Base-by-base conservation (phyloP, 2,113 vertebrate species). In the Oriolus oriolus region DNA sequence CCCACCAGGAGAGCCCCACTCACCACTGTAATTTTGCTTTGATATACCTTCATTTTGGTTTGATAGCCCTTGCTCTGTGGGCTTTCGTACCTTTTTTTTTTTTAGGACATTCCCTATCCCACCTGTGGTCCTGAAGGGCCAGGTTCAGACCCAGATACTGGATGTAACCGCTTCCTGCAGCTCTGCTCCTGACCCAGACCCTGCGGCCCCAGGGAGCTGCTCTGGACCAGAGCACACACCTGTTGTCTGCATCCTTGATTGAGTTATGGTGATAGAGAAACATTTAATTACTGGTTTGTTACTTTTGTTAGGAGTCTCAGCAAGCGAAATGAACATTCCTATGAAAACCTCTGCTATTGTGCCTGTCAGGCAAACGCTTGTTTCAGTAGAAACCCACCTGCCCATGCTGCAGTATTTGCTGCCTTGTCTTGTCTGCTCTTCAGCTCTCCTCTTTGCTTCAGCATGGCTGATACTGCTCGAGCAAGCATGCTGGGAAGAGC, bases 121-220 rank as follows among this genome's bases (percentile, higher is more conserved):
- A 3, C 2, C 26, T 19, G 9, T 47, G 57, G 10, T 57, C 6
- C 31, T 37, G 52, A 21, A 44, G 56, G n/a, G 27, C 35, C 35
- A 17, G 47, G 37, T 13, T 16, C 28, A 65, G 60, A 3, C 18
- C 1, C 31, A 30, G 69, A 9, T 0, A 3, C 9, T 30, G 11
- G 44, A 44, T 1, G 1, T 28, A 1, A 3, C 5, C 70, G 50
- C 75, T 57, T 30, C 27, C 41, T 28, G 18, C 78, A 80, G 61
- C 30, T 56, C 52, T 42, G 33, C 41, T 44, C n/a, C 78, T 33
- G 53, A 26, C 3, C 3, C 0, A 11, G 33, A 41, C 42, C n/a
- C 31, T 13, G 39, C 1, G 0, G 53, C n/a, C 39, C 50, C 2
- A 0, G 16, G 47, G 23, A 73, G 39, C 49, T 79, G 77, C 30